Conservation (phyloP, 2,888 invertebrate species). For the Apamea sordens region DNA sequence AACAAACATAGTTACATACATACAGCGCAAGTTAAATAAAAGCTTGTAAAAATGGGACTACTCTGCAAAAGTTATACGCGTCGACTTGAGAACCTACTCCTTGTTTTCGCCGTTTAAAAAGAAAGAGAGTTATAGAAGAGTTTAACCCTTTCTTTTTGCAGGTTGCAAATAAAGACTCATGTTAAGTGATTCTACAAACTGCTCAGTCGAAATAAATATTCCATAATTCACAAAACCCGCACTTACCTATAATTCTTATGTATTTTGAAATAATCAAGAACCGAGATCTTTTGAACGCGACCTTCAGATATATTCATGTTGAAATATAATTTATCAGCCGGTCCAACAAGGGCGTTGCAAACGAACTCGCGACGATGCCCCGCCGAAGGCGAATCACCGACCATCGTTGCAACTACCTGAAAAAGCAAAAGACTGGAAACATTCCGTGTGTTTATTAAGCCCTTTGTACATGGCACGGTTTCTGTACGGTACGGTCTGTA, state of each 20-base stretch:
- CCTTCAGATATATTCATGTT: conserved; percentile 65
- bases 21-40: no score
- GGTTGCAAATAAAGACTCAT: neutral
- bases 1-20: no score
- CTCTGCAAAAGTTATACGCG: neutral
- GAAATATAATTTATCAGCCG: conserved; percentile 73
- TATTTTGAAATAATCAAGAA: conserved; percentile 78
- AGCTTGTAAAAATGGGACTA: neutral
- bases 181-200: neutral
- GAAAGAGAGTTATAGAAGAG: neutral
- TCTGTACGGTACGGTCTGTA: no score
- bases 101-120: neutral
- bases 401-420: conserved; percentile 80
- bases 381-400: conserved; percentile 68
- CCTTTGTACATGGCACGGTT: neutral
- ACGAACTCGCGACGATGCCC: conserved; percentile 80
- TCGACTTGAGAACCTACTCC: neutral
- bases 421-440: conserved; percentile 16
- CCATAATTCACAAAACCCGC: neutral
- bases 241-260: conserved; percentile 78
- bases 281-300: conserved; percentile 68
- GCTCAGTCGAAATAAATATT: neutral
- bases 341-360: conserved; percentile 75
- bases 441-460: neutral
- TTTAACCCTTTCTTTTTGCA: neutral